These are phyloP conservation scores for Pocillopora damicornis DNA, from an alignment of 64 coral and sea anemone genomes.

Conservation along the genomic window DNA sequence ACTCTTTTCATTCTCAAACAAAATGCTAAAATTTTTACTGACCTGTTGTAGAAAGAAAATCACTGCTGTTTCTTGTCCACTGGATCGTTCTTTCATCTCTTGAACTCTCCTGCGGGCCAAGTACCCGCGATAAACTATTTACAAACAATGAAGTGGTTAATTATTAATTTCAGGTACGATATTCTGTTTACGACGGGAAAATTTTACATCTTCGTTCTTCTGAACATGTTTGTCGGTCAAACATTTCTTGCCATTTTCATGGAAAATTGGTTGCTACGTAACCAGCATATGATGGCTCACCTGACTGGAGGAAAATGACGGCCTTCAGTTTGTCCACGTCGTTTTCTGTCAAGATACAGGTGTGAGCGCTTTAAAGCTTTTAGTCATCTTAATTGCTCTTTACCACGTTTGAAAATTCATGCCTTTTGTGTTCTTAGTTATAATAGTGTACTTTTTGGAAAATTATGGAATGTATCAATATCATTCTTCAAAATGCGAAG, in stretches of 20 bases:
- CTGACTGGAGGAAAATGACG: conserved; percentile 15
- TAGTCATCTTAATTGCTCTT: neutral
- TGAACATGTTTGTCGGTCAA: too few species aligned
- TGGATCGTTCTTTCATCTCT: neutral
- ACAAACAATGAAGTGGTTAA: neutral
- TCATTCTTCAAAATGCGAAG: too few species aligned
- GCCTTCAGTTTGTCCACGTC: neutral
- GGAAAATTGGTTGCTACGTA: neutral
- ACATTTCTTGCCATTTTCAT: too few species aligned
- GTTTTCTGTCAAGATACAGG: neutral
- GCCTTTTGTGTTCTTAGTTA: too few species aligned
- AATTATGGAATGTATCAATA: too few species aligned
- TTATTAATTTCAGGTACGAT: neutral
- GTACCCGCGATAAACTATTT: conserved; percentile 4
- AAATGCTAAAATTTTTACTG: neutral
- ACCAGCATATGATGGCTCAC: neutral
- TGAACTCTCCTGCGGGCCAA: conserved; percentile 10
- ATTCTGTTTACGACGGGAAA: neutral
- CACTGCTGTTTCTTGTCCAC: neutral
- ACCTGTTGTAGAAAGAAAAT: conserved; percentile 18
- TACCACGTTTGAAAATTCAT: too few species aligned
- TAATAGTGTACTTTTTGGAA: too few species aligned
- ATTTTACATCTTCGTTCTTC: too few species aligned
- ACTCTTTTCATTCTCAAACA: too few species aligned
- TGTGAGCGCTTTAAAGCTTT: neutral